Evolutionary conservation across 1,140 invertebrate species (phyloP), one percentile per base, ranked within the genome.

Genomic region (Trichonephila clavata): DNA sequence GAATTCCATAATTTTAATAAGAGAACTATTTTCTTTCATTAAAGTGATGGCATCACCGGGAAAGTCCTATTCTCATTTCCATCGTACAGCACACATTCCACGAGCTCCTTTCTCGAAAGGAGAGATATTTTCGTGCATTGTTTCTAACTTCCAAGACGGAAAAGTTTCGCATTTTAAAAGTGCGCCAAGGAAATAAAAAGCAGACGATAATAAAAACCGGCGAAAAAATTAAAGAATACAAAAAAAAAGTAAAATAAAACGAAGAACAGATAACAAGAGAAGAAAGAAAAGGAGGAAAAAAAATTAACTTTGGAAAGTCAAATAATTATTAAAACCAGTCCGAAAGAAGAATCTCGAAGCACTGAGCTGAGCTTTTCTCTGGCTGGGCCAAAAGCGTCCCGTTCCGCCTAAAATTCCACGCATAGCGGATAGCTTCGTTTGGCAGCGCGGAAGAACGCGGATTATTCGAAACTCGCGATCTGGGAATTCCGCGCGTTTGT

Each of bases 321-420:
- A 86, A 92, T 92, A 92, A 92, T 92, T 92, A 92, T 92, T 92
- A 92, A 92, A 92, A 92, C 81, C 91, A 84, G 88, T 90, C 88
- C 24, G 90, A 27, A 92, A 92, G 84, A 61, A 92, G 65, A 60
- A 92, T 65, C 61, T 59, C 50, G 57, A 59, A 77, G n/a, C n/a
- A 43, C 16, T 39, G 57, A 90, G 50, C 57, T 27, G 24, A 60
- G 21, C 20, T 50, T 57, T 43, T 57, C n/a, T 50, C 21, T 24
- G 18, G 61, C 14, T 68, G 43, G 87, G 65, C 59, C 77, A 84
- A 92, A 84, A 84, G 77, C 57, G 60, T 20, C 27, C 77, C 77
- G 81, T 60, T 63, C 77, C 91, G 81, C 89, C 59, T 57, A 86
- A 92, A 86, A 92, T 86, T 86, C 91, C 83, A 27, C n/a, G 91